phyloP scores from a whole-genome alignment of 2,888 invertebrate species.

The Noctua fimbriata region DNA sequence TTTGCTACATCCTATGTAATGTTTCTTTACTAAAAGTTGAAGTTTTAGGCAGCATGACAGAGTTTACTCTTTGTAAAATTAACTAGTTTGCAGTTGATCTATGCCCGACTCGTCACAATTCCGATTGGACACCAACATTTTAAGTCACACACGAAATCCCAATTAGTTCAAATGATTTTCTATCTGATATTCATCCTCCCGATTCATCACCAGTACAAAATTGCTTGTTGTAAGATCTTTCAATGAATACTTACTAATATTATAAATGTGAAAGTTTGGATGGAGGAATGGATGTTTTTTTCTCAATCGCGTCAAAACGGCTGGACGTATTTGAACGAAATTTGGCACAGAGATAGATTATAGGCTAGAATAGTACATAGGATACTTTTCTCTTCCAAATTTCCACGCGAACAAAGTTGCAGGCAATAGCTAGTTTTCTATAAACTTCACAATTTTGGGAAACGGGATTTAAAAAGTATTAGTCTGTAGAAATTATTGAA shows the following conservation, averaged over 20 bases:
- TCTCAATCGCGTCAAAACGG: no score
- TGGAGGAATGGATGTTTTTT: no score
- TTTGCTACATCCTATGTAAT: not conserved
- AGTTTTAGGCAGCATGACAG: not conserved
- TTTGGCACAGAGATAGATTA: no score
- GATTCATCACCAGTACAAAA: not conserved
- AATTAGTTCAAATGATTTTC: not conserved
- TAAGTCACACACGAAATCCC: not conserved
- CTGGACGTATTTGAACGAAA: no score
- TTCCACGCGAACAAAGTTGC: no score
- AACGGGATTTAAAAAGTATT: not conserved
- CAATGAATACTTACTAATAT: not conserved
- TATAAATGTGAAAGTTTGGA: no score
- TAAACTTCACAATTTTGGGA: not conserved
- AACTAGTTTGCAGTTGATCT: not conserved
- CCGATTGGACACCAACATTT: not conserved
- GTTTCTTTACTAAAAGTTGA: not conserved
- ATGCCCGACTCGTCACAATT: not conserved
- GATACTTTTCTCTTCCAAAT: no score
- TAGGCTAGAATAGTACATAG: no score
- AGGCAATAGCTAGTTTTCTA: not conserved
- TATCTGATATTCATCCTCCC: not conserved
- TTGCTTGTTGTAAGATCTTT: not conserved
- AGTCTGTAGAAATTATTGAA: not conserved
- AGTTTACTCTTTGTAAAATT: not conserved